Evolutionary conservation across 2,113 vertebrate species (phyloP).

Genomic region (Balaenoptera acutorostrata): DNA sequence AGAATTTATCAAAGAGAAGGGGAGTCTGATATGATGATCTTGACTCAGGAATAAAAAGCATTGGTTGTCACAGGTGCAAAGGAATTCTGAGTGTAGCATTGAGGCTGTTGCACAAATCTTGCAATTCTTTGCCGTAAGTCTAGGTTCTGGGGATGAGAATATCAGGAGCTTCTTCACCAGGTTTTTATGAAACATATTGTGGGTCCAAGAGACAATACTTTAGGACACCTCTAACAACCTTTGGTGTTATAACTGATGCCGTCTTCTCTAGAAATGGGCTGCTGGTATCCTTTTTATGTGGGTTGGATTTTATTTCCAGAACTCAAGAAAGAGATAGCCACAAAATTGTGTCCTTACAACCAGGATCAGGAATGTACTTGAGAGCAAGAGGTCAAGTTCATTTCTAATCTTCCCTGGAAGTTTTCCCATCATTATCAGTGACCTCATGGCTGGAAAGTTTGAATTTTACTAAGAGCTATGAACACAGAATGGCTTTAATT

Average conservation of each 20-base stretch:
- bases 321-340: background rate
- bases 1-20: background rate
- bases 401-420: slow-evolving; percentile 36
- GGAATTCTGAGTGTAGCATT: background rate
- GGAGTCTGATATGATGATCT: background rate
- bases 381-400: slow-evolving; percentile 43
- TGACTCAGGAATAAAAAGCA: background rate
- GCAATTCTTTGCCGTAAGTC: background rate
- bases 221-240: background rate
- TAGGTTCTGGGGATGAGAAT: background rate
- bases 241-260: background rate
- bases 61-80: background rate
- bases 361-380: background rate
- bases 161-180: background rate
- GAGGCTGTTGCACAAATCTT: background rate
- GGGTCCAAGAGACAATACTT: background rate
- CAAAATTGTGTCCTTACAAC: background rate
- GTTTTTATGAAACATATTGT: background rate
- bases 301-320: slow-evolving; percentile 32
- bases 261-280: background rate
- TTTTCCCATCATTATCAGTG: slow-evolving; percentile 50
- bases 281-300: background rate
- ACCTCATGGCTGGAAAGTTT: slow-evolving; percentile 61
- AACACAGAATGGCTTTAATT: slow-evolving; percentile 62
- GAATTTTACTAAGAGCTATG: slow-evolving; percentile 61